These are phyloP conservation scores for Teleogryllus occipitalis DNA, from an alignment of 1,140 invertebrate species.

Conservation along the genomic window DNA sequence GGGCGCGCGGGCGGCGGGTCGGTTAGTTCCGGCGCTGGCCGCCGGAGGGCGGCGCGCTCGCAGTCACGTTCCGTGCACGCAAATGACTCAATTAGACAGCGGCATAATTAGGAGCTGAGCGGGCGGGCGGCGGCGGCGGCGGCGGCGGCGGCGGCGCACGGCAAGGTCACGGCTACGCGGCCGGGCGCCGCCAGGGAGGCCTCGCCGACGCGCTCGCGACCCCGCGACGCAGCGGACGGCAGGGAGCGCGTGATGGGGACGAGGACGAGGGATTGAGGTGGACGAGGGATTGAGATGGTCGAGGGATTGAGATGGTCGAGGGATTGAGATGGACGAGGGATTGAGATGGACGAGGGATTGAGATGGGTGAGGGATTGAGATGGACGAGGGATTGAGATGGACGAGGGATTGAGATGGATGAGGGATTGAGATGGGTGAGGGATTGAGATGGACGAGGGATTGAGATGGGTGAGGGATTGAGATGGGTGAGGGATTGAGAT, in stretches of 20 bases:
- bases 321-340: background rate
- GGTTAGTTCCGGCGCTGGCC: slow-evolving; percentile 13
- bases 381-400: too few relatives aligned
- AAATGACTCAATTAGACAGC: slow-evolving; percentile 17
- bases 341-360: background rate
- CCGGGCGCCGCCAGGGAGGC: too few relatives aligned
- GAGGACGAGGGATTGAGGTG: background rate
- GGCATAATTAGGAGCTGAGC: slow-evolving; percentile 12
- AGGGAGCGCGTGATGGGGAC: background rate
- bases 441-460: too few relatives aligned
- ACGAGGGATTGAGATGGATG: too few relatives aligned
- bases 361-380: too few relatives aligned
- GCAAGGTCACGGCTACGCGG: background rate
- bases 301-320: background rate
- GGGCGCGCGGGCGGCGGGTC: background rate
- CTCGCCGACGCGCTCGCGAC: too few relatives aligned
- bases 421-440: too few relatives aligned
- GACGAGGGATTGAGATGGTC: background rate
- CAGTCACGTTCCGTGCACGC: slow-evolving; percentile 14
- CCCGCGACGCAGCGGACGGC: too few relatives aligned
- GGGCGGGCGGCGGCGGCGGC: background rate
- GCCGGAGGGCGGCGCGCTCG: slow-evolving; percentile 10
- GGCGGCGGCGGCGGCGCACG: background rate
- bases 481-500: too few relatives aligned
- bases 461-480: too few relatives aligned